These are phyloP conservation scores for Grammomys surdaster DNA, from an alignment of 2,113 vertebrate genomes.

Conservation along the genomic window DNA sequence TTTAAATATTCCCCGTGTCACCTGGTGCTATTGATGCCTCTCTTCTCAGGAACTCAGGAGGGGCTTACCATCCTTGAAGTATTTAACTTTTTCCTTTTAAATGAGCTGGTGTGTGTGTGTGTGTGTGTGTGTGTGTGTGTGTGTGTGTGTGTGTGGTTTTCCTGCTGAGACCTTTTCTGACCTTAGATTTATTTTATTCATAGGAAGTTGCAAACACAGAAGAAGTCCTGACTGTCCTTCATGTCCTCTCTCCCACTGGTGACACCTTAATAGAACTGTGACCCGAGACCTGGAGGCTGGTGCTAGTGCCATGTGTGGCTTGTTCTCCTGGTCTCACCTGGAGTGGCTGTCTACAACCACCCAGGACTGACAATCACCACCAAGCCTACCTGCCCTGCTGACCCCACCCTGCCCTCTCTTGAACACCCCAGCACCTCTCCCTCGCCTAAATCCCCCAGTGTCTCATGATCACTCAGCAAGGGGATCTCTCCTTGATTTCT, in stretches of 20 bases:
- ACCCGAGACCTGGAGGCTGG: no score
- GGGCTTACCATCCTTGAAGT: neutral
- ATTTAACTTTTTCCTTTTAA: neutral
- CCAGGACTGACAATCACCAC: neutral
- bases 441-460: no score
- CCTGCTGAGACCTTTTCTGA: neutral
- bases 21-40: neutral
- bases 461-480: no score
- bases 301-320: rapidly evolving
- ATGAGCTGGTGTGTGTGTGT: neutral
- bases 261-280: no score
- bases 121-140: no score
- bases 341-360: neutral
- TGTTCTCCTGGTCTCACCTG: neutral
- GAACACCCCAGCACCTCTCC: neutral
- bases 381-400: neutral
- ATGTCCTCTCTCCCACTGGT: no score
- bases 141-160: no score
- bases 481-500: neutral
- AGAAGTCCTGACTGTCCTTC: neutral
- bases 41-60: neutral
- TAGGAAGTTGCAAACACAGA: neutral
- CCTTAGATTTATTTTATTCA: neutral
- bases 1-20: neutral
- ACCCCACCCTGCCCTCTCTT: neutral